Evolutionary conservation across 1,140 invertebrate genomes (phyloP).

Genomic region (Eciton burchellii): DNA sequence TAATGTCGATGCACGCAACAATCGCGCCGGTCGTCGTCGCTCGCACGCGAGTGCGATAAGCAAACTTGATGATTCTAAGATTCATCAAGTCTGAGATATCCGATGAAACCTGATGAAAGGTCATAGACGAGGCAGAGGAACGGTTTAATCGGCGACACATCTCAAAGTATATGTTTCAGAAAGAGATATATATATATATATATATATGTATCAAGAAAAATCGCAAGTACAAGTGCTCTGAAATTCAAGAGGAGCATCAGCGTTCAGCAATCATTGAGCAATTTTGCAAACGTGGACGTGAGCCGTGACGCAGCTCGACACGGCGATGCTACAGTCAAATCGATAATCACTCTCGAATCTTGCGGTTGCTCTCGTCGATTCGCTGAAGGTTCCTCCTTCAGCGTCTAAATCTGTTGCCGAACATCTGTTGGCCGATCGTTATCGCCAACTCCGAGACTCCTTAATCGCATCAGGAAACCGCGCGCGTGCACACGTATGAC

Average conservation of each 20-base stretch:
- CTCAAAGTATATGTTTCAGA: too few relatives aligned
- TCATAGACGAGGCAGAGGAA: background rate
- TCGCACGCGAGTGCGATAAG: background rate
- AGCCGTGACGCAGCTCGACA: background rate
- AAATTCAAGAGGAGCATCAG: background rate
- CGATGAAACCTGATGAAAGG: background rate
- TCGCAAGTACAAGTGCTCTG: background rate
- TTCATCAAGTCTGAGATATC: background rate
- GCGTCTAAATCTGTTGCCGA: constrained; percentile 13
- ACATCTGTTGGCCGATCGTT: background rate
- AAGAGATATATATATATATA: too few relatives aligned
- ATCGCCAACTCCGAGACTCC: constrained; percentile 33
- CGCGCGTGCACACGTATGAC: constrained; percentile 18
- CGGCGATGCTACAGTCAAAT: background rate
- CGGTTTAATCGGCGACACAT: too few relatives aligned
- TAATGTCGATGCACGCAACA: constrained; percentile 39
- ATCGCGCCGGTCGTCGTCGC: constrained; percentile 7
- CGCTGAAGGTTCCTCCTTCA: background rate
- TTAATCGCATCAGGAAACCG: constrained; percentile 56
- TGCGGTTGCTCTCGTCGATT: too few relatives aligned
- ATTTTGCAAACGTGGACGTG: background rate
- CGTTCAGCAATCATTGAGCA: constrained; percentile 11
- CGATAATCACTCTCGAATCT: constrained; percentile 26
- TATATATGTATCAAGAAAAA: too few relatives aligned
- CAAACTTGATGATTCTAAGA: background rate